phyloP scores from a whole-genome alignment of 2,888 invertebrate genomes.

The Deroplatys truncata region DNA sequence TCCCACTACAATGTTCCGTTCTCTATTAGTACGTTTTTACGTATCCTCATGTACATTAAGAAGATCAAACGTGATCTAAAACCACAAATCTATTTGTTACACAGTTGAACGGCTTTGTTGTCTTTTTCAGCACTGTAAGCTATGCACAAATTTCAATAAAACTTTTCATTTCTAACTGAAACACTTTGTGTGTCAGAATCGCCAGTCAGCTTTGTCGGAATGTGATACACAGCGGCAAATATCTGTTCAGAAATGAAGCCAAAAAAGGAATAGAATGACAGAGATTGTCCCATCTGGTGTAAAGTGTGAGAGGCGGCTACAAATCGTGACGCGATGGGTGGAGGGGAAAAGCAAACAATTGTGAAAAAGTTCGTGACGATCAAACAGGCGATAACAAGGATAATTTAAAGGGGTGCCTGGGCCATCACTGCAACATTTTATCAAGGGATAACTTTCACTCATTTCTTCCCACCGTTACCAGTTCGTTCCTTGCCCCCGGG shows the following conservation, averaged over 20 bases:
- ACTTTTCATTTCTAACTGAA: too few relatives aligned
- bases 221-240: background rate
- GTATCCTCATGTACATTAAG: too few relatives aligned
- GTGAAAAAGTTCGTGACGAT: background rate
- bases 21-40: too few relatives aligned
- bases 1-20: too few relatives aligned
- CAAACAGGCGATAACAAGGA: background rate
- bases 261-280: background rate
- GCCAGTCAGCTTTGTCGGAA: too few relatives aligned
- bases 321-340: background rate
- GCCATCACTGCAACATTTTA: background rate
- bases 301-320: background rate
- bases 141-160: too few relatives aligned
- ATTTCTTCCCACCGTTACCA: background rate
- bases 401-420: background rate
- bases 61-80: too few relatives aligned
- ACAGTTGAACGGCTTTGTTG: too few relatives aligned
- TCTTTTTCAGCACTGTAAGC: too few relatives aligned
- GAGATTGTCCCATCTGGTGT: background rate
- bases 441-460: background rate
- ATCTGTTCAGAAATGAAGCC: background rate
- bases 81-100: too few relatives aligned
- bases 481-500: background rate
- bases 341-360: background rate
- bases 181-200: too few relatives aligned